Base-by-base conservation (phyloP, 1,140 invertebrate genomes). In the Mactra quadrangularis region DNA sequence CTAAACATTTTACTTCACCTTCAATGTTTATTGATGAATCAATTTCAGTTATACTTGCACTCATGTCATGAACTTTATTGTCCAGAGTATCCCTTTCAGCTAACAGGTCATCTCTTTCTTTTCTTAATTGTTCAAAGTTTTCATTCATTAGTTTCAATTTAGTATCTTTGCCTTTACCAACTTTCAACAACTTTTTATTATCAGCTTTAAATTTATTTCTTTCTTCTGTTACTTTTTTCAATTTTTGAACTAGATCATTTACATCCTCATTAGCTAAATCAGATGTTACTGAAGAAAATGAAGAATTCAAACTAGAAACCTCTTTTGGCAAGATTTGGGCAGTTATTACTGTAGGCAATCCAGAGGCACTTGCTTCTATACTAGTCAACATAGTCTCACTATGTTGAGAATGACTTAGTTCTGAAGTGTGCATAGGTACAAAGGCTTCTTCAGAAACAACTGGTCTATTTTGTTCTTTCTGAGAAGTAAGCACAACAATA, bases 91-190 rank as follows among this genome's bases (percentile, higher is more conserved):
- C 62, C 68, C 66, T 81, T 59, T 81, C 77, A 31, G 64, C 35
- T 7, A 81, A 35, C 9, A 81, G 55, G 4, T 57, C 41, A 33
- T 81, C 77, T n/a, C 77, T 53, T 60, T 81, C 77, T 47, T 41
- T 50, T 71, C 77, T 81, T 6, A 81, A 38, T 50, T 81, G 45
- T 33, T 81, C 77, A 70, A 81, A 71, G 27, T 81, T 81, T 31
- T 57, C 53, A 81, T 81, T 81, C 64, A 81, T 70, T 29, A 71
- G 55, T 71, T 71, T 81, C 17, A 81, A 50, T 60, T 82, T 82
- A 62, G 79, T 47, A 82, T 82, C 79, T 66, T 82, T 82, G 13
- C 79, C 79, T 55, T 82, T 82, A 11, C 79, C 47, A 13, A 82
- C 19, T 50, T 82, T 82, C 33, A 64, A 62, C 31, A 82, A 55